Percentiles rank a stretch among this genome's conserved stretches.
These are phyloP conservation scores for Allolobophora icterica DNA, from an alignment of 2,888 invertebrate genomes.

Conservation along the genomic window DNA sequence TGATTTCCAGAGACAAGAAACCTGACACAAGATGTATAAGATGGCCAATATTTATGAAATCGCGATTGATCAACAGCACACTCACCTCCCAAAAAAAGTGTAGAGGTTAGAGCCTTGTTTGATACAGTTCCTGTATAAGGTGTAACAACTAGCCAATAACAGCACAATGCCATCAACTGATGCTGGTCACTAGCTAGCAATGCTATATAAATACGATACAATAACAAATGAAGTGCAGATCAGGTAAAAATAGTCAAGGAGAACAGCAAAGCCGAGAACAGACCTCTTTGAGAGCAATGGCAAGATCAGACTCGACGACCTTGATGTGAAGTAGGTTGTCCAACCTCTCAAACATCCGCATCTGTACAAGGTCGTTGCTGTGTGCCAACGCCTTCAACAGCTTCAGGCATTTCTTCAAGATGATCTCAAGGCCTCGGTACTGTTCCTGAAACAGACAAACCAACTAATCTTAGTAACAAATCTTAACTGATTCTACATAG, in stretches of 20 bases:
- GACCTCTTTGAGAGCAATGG: constrained; percentile 53
- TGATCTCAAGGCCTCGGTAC: constrained; percentile 51
- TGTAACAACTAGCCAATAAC: background rate
- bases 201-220: background rate
- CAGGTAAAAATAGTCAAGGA: background rate
- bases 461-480: background rate
- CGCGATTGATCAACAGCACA: too few relatives aligned
- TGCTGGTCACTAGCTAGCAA: background rate
- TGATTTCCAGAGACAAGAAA: too few relatives aligned
- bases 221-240: background rate
- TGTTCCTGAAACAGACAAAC: constrained; percentile 46
- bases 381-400: constrained; percentile 50
- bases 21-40: too few relatives aligned
- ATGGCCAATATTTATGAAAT: too few relatives aligned
- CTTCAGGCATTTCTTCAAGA: constrained; percentile 50
- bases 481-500: background rate
- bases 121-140: too few relatives aligned
- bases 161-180: background rate
- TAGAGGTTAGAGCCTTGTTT: too few relatives aligned
- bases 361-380: constrained; percentile 53
- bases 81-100: too few relatives aligned
- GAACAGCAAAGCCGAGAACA: background rate
- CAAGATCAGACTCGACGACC: constrained; percentile 51
- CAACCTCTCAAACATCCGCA: constrained; percentile 52
- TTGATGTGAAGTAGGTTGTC: constrained; percentile 51